Evolutionary conservation across 2,113 vertebrate genomes (phyloP).

Genomic region (Macaca fascicularis): T2T-MFA8v1.1 NC_088386.1:110502001-110502500

Average conservation of each 20-base stretch:
- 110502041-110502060: neutral
- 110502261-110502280: neutral
- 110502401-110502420: slow-evolving; percentile 57
- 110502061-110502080: neutral
- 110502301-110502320: slow-evolving; percentile 73
- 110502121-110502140: neutral
- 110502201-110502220: neutral
- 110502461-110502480: slow-evolving; percentile 41
- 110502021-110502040: neutral
- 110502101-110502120: neutral
- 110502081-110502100: neutral
- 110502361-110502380: neutral
- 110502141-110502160: neutral
- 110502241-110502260: neutral
- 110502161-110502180: neutral
- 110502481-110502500: neutral
- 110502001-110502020: neutral
- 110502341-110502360: slow-evolving; percentile 43
- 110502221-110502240: neutral
- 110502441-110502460: slow-evolving; percentile 30
- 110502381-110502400: slow-evolving; percentile 18
- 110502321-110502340: neutral
- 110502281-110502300: neutral
- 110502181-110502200: slow-evolving; percentile 52
- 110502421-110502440: slow-evolving; percentile 54